Conservation (phyloP, 2,113 vertebrate species). For the Carettochelys insculpta region DNA sequence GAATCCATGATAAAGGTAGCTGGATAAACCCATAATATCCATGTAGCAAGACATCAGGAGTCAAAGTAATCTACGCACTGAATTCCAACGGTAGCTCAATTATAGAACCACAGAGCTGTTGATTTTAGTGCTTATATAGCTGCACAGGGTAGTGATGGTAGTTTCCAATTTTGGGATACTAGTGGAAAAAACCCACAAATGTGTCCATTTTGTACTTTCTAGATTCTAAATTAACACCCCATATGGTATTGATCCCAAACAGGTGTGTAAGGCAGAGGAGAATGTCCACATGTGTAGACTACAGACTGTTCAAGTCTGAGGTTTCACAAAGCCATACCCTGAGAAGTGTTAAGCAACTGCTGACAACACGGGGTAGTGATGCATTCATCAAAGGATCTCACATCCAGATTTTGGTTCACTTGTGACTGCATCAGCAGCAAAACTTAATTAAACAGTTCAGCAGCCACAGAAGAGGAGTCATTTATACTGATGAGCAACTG, state of each 20-base stretch:
- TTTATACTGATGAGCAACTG: no score
- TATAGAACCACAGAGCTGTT: no score
- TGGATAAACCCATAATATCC: no score
- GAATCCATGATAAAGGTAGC: background rate
- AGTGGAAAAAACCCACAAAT: background rate
- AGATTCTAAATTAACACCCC: background rate
- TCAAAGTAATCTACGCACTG: no score
- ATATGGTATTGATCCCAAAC: background rate
- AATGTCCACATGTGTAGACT: background rate
- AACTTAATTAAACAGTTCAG: background rate
- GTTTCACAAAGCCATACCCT: background rate
- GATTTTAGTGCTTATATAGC: no score
- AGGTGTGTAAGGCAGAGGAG: background rate
- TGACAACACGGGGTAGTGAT: background rate
- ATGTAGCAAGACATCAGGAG: no score
- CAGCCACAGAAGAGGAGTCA: no score
- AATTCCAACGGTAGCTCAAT: no score
- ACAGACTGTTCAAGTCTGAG: background rate
- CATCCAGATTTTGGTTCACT: background rate
- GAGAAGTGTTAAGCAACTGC: background rate
- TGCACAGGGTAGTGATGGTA: background rate
- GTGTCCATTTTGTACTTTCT: background rate
- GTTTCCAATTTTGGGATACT: background rate
- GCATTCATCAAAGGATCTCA: background rate
- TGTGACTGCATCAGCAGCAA: background rate